A percentile compares a stretch with the other conserved stretches of the same genome.
Evolutionary conservation across 2,113 vertebrate species (phyloP).

Genomic region (Gymnobelideus leadbeateri): DNA sequence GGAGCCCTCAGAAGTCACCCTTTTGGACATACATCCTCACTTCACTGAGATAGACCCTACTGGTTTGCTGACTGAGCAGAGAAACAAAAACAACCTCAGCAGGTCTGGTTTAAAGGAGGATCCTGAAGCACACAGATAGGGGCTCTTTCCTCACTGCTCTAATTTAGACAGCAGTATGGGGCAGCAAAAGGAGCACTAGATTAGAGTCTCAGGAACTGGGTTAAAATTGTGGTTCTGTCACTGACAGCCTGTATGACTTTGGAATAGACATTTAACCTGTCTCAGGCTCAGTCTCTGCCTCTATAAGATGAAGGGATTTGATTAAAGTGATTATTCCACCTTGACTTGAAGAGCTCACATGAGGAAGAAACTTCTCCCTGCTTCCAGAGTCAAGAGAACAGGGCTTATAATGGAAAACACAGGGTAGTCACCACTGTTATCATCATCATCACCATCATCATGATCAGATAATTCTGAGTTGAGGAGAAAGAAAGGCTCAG

Average conservation of each 20-base stretch:
- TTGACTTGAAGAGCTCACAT: neutral
- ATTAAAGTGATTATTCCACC: neutral
- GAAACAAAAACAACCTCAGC: neutral
- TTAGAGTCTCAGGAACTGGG: neutral
- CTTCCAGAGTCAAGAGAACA: neutral
- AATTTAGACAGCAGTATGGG: neutral
- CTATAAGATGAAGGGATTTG: neutral
- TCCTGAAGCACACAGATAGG: neutral
- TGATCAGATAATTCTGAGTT: neutral
- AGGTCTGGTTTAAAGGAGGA: neutral
- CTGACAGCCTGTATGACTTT: neutral
- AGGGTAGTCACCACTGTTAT: neutral
- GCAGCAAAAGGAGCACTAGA: neutral
- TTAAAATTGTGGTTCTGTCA: neutral
- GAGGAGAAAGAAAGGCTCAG: neutral
- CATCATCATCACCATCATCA: neutral
- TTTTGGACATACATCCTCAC: neutral
- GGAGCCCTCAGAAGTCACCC: neutral
- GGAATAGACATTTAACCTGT: neutral
- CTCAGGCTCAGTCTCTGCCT: neutral
- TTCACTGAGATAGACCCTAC: neutral
- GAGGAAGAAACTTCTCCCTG: neutral
- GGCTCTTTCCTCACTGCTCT: neutral
- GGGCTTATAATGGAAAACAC: neutral
- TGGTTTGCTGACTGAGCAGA: neutral